A percentile compares a stretch with the other conserved stretches of the same genome.
Conservation (phyloP, 2,888 invertebrate species). For the Oxytorus armatus region DNA sequence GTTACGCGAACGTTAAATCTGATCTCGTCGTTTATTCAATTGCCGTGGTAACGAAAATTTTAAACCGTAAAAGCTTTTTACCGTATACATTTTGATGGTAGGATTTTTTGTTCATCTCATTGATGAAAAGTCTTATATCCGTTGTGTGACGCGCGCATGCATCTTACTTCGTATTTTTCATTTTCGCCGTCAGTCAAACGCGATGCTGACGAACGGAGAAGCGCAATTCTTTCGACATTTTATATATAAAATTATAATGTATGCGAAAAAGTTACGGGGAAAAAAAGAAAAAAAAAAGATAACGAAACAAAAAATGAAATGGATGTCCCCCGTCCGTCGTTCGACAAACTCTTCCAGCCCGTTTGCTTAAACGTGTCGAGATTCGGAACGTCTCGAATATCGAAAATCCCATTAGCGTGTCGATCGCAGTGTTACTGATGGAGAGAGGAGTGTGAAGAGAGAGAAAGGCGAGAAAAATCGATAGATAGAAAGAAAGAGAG, state of each 20-base stretch:
- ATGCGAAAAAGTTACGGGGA: conserved; percentile 4
- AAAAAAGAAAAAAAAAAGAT: neutral
- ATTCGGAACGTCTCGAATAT: conserved; percentile 69
- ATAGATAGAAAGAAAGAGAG: conserved; percentile 22
- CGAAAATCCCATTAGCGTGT: conserved; percentile 70
- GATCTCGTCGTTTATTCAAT: no score
- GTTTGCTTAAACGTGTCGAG: conserved; percentile 67
- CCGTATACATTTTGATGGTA: no score
- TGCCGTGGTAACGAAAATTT: no score
- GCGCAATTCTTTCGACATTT: no score
- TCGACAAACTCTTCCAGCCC: conserved; percentile 68
- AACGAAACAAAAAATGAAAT: conserved; percentile 46
- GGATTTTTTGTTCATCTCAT: no score
- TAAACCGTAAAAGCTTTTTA: no score
- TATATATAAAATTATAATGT: neutral
- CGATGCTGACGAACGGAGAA: neutral
- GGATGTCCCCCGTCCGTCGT: conserved; percentile 57
- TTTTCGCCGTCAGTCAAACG: no score
- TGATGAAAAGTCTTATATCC: no score
- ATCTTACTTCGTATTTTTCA: no score
- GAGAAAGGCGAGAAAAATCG: conserved; percentile 9
- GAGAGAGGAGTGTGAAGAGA: conserved; percentile 14
- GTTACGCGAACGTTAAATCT: no score
- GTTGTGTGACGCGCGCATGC: no score
- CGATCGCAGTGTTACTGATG: conserved; percentile 52